Evolutionary conservation across 2,888 invertebrate species (phyloP), one percentile per base, ranked within the genome.

Genomic region (Synergus japonicus): DNA sequence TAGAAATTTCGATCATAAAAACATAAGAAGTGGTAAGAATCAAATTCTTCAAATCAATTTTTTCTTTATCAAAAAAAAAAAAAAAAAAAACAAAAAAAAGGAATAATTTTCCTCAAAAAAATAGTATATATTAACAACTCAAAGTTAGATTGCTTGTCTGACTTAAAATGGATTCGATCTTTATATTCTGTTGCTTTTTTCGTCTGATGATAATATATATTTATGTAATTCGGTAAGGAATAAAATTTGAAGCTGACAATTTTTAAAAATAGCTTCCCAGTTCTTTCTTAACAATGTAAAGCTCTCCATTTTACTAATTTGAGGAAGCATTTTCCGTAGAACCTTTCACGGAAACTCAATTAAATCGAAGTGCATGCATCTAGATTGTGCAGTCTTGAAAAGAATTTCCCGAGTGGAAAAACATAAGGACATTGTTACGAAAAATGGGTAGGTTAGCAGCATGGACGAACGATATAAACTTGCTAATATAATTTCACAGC

Each of bases 401-500:
- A 69, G 29, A 49, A 22, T 69, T 69, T 8, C 46, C 29, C 49
- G 15, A 46, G 46, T 46, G 29, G 8, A 29, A 46, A 46, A 67
- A 46, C 44, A 46, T 46, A 46, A 37, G 49, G 2, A 15, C 15
- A 69, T 49, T 37, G 15, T 29, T 29, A 29, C 0, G 10, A 69
- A 69, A 49, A 37, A 49, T 29, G 18, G 15, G 13, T 2, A 29
- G 15, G 13, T 2, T 15, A 64, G 2, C 15, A 64, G 13, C 15
- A 22, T 49, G 29, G 8, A 46, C 29, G 69, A 69, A 46, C 69
- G 69, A 49, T 69, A 29, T 29, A 3, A 5, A 49, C 46, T 69
- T 44, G 49, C 69, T 49, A 37, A 49, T 69, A 69, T 69, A 69
- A 49, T 69, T 69, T 49, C 22, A 69, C 49, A 46, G 22, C 3